Percentiles rank a stretch among this genome's conserved stretches.
These are phyloP conservation scores for Lepetodrilus schrolli DNA, from an alignment of 2,888 invertebrate genomes.

Conservation along the genomic window DNA sequence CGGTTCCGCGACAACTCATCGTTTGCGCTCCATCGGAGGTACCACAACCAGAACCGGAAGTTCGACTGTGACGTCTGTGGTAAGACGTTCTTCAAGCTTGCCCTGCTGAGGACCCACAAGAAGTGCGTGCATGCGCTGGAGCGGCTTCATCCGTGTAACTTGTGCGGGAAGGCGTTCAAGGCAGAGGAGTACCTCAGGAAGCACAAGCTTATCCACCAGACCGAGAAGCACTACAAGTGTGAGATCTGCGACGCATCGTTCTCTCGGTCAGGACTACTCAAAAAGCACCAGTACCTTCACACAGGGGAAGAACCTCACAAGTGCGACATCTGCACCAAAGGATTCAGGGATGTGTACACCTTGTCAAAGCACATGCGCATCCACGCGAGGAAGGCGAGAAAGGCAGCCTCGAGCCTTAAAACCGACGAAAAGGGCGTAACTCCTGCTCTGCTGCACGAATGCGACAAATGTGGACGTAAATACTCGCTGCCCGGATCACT, in stretches of 20 bases:
- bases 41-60: conserved; percentile 20
- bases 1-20: conserved; percentile 22
- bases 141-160: background rate
- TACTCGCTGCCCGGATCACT: conserved; percentile 13
- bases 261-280: background rate
- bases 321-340: conserved; percentile 12
- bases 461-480: conserved; percentile 4
- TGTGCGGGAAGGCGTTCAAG: conserved; percentile 19
- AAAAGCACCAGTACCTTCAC: conserved; percentile 3
- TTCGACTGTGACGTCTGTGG: conserved; percentile 27
- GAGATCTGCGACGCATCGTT: conserved; percentile 6
- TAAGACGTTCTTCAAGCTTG: conserved; percentile 1
- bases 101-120: background rate
- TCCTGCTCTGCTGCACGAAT: background rate
- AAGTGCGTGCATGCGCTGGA: conserved; percentile 9
- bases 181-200: conserved; percentile 7
- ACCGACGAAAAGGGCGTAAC: background rate
- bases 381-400: background rate
- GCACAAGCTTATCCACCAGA: background rate
- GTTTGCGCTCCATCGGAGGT: background rate
- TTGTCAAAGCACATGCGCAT: background rate
- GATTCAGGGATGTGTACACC: background rate
- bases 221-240: background rate
- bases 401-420: background rate
- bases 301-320: conserved; percentile 7